phyloP scores from a whole-genome alignment of 1,140 invertebrate genomes.

The Dreissena rostriformis region DNA sequence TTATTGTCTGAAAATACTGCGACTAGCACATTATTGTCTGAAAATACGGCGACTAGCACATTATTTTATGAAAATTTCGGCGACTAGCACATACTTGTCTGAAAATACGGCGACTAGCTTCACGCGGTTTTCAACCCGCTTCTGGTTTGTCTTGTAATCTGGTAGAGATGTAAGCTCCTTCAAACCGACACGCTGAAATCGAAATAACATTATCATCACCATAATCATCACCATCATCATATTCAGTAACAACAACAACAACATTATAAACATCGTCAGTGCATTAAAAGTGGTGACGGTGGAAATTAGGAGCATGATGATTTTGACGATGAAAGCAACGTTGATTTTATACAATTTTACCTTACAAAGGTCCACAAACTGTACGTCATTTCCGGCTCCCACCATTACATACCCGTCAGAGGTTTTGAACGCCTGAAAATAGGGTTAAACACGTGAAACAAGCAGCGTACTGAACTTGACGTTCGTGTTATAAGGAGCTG shows the following conservation, averaged over 20 bases:
- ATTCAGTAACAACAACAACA: too few relatives aligned
- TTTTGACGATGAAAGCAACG: too few relatives aligned
- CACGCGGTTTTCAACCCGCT: constrained; percentile 89
- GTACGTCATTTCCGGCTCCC: constrained; percentile 87
- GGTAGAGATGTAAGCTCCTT: constrained; percentile 85
- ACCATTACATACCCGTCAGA: constrained; percentile 89
- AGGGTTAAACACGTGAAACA: not conserved
- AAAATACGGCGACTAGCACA: too few relatives aligned
- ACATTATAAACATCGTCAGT: too few relatives aligned
- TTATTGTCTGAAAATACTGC: too few relatives aligned
- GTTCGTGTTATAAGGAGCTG: too few relatives aligned
- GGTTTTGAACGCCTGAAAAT: constrained; percentile 73
- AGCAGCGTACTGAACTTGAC: too few relatives aligned
- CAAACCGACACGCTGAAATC: constrained; percentile 83
- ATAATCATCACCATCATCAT: too few relatives aligned
- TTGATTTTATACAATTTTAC: constrained; percentile 54
- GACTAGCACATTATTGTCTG: too few relatives aligned
- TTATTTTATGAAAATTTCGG: too few relatives aligned
- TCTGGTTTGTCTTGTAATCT: constrained; percentile 88
- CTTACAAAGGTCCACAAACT: constrained; percentile 85
- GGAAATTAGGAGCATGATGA: too few relatives aligned
- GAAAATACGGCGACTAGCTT: constrained; percentile 59
- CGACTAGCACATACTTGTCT: constrained; percentile 67
- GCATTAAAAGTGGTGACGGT: too few relatives aligned
- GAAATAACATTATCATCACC: not conserved